Percentiles rank a stretch among this genome's conserved stretches.
Evolutionary conservation across 2,797 vertebrate genomes (phyloP).

Genomic region (Myotis findleyi): DNA sequence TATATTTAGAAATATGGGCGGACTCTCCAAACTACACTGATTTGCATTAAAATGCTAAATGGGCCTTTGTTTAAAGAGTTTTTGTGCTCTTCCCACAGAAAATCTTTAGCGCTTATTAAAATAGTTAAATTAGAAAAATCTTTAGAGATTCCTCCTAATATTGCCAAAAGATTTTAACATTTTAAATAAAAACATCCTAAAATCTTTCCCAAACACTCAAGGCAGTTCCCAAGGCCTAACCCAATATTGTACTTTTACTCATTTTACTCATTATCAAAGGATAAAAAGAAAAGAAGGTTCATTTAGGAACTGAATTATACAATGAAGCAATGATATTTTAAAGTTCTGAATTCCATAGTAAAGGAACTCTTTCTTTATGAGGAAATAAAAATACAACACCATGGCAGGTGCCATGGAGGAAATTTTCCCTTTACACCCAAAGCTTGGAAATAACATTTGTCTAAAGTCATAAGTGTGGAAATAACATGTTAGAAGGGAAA

Average conservation of each 20-base stretch:
- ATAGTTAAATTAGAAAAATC: conserved; percentile 67
- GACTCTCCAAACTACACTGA: conserved; percentile 69
- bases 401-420: conserved; percentile 45
- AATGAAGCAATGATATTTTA: conserved; percentile 44
- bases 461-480: conserved; percentile 71
- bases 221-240: neutral
- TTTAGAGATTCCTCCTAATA: conserved; percentile 53
- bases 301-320: conserved; percentile 51
- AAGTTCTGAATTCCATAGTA: conserved; percentile 35
- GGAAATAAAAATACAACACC: conserved; percentile 60
- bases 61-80: conserved; percentile 70
- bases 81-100: conserved; percentile 63
- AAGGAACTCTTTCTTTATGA: conserved; percentile 41
- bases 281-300: neutral
- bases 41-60: conserved; percentile 76
- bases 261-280: conserved; percentile 9
- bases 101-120: conserved; percentile 69
- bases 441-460: conserved; percentile 76
- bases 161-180: conserved; percentile 54
- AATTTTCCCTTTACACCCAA: conserved; percentile 58
- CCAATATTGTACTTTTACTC: neutral
- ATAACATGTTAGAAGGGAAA: conserved; percentile 60
- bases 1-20: conserved; percentile 73
- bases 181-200: conserved; percentile 52
- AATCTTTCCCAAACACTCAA: neutral